Percentiles rank a stretch among this genome's conserved stretches.
Evolutionary conservation across 2,888 invertebrate species (phyloP).

Genomic region (Noctua janthe): DNA sequence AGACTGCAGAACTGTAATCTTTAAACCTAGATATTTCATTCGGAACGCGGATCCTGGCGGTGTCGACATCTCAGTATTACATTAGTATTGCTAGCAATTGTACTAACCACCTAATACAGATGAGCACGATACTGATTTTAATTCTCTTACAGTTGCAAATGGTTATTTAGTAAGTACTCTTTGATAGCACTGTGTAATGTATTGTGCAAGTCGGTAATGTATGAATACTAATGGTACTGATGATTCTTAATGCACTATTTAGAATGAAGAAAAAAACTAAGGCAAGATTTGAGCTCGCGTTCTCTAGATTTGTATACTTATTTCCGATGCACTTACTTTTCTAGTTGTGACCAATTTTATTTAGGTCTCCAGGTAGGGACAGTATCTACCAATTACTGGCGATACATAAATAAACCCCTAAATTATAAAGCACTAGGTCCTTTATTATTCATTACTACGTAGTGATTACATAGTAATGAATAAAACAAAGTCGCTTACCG

Average conservation of each 20-base stretch:
- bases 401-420: background rate
- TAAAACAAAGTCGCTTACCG: no score
- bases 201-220: slow-evolving; percentile 34
- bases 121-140: slow-evolving; percentile 50
- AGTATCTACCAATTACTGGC: background rate
- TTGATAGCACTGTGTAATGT: slow-evolving; percentile 33
- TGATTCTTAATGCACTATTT: background rate
- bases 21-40: slow-evolving; percentile 52
- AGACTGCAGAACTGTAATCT: slow-evolving; percentile 29
- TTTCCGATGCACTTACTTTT: background rate
- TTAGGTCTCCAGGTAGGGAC: background rate
- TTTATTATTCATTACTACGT: background rate
- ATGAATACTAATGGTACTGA: slow-evolving; percentile 7
- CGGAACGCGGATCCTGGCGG: slow-evolving; percentile 33
- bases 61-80: slow-evolving; percentile 46
- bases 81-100: slow-evolving; percentile 51
- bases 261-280: background rate
- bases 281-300: background rate
- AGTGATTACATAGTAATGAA: no score
- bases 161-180: slow-evolving; percentile 39
- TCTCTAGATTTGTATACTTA: background rate
- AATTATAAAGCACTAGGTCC: background rate
- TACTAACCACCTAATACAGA: slow-evolving; percentile 45
- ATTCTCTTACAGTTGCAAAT: slow-evolving; percentile 47
- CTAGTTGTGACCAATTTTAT: background rate